A percentile compares a stretch with the other conserved stretches of the same genome.
Conservation (phyloP, 2,113 vertebrate species). For the Gallinago undulata region DNA sequence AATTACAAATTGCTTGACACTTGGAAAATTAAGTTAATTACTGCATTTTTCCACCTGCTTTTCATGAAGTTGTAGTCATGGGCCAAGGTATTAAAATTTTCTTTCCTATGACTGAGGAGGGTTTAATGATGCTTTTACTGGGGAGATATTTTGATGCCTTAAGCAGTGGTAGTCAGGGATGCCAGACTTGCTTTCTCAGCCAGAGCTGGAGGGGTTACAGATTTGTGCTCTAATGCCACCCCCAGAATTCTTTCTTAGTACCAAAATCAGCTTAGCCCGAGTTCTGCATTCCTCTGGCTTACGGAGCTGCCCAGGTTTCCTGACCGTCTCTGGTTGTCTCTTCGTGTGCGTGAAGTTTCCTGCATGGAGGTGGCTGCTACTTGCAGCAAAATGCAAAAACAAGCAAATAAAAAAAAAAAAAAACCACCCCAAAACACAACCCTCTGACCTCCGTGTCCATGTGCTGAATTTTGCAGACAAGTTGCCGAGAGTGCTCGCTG, state of each 20-base stretch:
- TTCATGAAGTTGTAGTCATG: neutral
- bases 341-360: neutral
- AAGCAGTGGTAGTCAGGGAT: neutral
- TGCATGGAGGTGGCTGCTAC: neutral
- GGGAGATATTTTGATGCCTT: fast-evolving
- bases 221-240: conserved; percentile 69
- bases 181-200: neutral
- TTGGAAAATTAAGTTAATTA: neutral
- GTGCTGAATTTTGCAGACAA: neutral
- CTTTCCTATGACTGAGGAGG: neutral
- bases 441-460: neutral
- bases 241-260: conserved; percentile 67
- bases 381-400: neutral
- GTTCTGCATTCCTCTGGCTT: conserved; percentile 78
- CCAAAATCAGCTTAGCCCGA: conserved; percentile 65
- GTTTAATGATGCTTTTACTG: neutral
- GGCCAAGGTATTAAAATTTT: neutral
- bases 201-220: conserved; percentile 77
- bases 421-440: neutral
- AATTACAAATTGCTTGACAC: neutral
- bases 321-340: neutral
- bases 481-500: neutral
- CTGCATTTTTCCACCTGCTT: neutral
- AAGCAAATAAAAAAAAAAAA: neutral
- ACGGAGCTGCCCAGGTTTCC: conserved; percentile 74